Base-by-base conservation (phyloP, 2,113 vertebrate genomes). In the Myodes glareolus region DNA sequence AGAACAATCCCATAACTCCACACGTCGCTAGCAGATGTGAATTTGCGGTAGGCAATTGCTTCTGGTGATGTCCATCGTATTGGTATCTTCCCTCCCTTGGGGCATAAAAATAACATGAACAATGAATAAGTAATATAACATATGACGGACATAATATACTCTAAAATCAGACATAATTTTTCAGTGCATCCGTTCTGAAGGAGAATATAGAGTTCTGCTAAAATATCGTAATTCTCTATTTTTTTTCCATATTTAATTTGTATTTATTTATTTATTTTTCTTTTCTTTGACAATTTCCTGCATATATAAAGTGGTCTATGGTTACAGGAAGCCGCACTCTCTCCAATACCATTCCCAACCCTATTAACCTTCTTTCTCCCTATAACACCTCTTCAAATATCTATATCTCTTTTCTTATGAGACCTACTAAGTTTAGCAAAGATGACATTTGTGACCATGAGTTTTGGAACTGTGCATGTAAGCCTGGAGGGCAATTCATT, bases 1-100 rank as follows among this genome's bases (percentile, higher is more conserved):
- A 99, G 99, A 81, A 99, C 99, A 88, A 99, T 99, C 84, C 99
- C 99, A 0, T 99, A 99, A 98, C 99, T 99, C 99, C 99, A 99
- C 0, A 99, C 99, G 0, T 99, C 99, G 13, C 99, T 99, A 94
- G 99, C 99, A 75, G 99, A 99, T 2, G 99, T 99, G 98, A 99
- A 99, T 98, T 99, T 99, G 95, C 99, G 99, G 97, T 99, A 99
- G 12, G 99, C 99, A 5, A 99, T 99, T 47, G 99, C 99, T 98
- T 99, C 99, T 85, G 99, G 99, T 55, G 99, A 99, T 0, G 99
- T 99, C 99, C 99, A 99, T 95, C 99, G 98, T 91, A 99, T 99
- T 21, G 99, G 99, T 93, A 99, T 99, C 98, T 99, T 99, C 52
- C 99, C 99, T 88, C 99, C 99, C 99, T 99, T 97, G 33, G 21